These are phyloP conservation scores for Xestia ashworthii DNA, from an alignment of 2,888 invertebrate species.

Conservation along the genomic window DNA sequence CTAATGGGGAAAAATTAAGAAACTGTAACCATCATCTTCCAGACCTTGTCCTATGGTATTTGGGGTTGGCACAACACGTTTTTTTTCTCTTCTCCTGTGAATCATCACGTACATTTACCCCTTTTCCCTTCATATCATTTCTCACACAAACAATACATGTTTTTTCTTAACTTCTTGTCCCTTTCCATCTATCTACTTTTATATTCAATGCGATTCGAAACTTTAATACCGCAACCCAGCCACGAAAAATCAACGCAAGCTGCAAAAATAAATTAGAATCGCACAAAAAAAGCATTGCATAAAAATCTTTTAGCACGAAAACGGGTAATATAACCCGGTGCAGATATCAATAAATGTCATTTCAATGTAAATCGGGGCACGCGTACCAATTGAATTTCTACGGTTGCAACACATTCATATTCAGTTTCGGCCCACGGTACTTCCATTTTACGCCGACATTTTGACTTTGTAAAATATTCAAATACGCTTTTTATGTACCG, in stretches of 20 bases:
- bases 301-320: conserved; percentile 31
- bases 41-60: no score
- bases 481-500: conserved; percentile 34
- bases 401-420: conserved; percentile 53
- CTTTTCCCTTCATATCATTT: no score
- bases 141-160: no score
- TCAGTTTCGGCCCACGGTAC: conserved; percentile 44
- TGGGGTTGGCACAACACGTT: no score
- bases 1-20: no score
- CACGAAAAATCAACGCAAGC: not conserved
- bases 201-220: no score
- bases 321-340: conserved; percentile 16
- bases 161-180: no score
- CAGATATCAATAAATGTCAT: conserved; percentile 59
- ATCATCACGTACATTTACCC: no score
- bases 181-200: no score
- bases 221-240: not conserved
- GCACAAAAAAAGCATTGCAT: not conserved
- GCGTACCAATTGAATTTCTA: conserved; percentile 56
- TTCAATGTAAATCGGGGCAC: conserved; percentile 61
- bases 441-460: conserved; percentile 45
- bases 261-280: conserved; percentile 14
- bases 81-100: no score
- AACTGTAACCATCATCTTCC: no score
- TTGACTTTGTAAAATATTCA: conserved; percentile 59